phyloP scores from a whole-genome alignment of 2,888 invertebrate genomes.

The Melanchra persicariae region DNA sequence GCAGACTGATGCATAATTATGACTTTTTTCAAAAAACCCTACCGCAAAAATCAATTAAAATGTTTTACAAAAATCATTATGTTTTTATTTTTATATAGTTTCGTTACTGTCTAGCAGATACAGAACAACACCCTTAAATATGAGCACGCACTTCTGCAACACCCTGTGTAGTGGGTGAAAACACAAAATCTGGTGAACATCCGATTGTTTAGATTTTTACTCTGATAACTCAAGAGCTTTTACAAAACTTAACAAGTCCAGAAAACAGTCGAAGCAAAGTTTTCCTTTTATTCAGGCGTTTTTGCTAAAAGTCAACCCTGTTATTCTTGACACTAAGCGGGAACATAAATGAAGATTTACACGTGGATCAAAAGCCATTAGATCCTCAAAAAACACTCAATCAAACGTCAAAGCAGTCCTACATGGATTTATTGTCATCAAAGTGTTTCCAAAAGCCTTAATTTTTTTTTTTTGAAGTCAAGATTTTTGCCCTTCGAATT shows the following conservation, averaged over 20 bases:
- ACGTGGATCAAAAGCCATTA: not conserved
- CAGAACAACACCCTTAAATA: too few relatives aligned
- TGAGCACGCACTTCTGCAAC: too few relatives aligned
- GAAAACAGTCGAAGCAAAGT: not conserved
- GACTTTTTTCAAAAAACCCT: too few relatives aligned
- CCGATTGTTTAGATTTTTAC: not conserved
- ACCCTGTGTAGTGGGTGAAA: too few relatives aligned
- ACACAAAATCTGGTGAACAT: too few relatives aligned
- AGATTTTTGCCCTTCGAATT: not conserved
- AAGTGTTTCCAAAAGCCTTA: conserved; percentile 11
- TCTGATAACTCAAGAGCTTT: not conserved
- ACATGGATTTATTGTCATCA: conserved; percentile 8
- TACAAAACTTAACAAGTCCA: not conserved
- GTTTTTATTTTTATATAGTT: too few relatives aligned
- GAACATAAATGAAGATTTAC: not conserved
- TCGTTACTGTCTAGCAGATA: too few relatives aligned
- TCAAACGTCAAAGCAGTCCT: conserved; percentile 10
- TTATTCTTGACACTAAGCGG: not conserved
- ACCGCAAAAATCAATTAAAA: too few relatives aligned
- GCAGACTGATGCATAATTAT: too few relatives aligned
- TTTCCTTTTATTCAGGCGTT: not conserved
- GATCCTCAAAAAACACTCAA: conserved; percentile 19
- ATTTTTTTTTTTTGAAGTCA: conserved; percentile 1
- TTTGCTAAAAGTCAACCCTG: not conserved
- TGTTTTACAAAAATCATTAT: too few relatives aligned